Percentiles rank a stretch among this genome's conserved stretches.
Evolutionary conservation across 2,888 invertebrate genomes (phyloP).

Genomic region (Papilio elwesi): DNA sequence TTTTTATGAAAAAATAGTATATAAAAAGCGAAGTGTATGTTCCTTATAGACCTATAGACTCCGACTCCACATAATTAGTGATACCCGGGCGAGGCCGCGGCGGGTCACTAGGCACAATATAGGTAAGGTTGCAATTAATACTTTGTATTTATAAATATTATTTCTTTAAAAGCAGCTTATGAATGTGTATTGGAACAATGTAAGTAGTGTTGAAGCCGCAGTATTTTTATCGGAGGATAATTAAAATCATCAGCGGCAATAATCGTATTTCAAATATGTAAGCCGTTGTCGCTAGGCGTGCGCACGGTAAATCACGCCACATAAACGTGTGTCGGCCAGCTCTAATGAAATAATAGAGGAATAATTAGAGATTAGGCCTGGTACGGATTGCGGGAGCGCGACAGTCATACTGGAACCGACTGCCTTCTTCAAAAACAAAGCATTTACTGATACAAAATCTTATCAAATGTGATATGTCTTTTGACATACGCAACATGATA

Average conservation of each 20-base stretch:
- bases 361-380: slow-evolving; percentile 74
- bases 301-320: slow-evolving; percentile 21
- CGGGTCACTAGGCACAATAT: too few relatives aligned
- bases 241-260: background rate
- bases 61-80: too few relatives aligned
- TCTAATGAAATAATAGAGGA: slow-evolving; percentile 56
- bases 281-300: background rate
- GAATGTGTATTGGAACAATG: background rate
- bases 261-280: background rate
- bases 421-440: background rate
- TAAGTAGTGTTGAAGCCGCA: too few relatives aligned
- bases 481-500: too few relatives aligned
- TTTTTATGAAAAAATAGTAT: too few relatives aligned
- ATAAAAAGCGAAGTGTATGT: too few relatives aligned
- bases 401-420: background rate
- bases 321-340: slow-evolving; percentile 16
- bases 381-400: slow-evolving; percentile 45
- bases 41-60: too few relatives aligned
- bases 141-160: too few relatives aligned
- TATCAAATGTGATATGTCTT: too few relatives aligned
- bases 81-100: too few relatives aligned
- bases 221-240: background rate
- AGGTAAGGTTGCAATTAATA: too few relatives aligned
- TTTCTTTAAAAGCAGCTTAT: too few relatives aligned
- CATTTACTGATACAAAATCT: background rate